These are phyloP conservation scores for Catalaphyllia jardinei DNA, from an alignment of 64 coral and sea anemone genomes.

Conservation along the genomic window DNA sequence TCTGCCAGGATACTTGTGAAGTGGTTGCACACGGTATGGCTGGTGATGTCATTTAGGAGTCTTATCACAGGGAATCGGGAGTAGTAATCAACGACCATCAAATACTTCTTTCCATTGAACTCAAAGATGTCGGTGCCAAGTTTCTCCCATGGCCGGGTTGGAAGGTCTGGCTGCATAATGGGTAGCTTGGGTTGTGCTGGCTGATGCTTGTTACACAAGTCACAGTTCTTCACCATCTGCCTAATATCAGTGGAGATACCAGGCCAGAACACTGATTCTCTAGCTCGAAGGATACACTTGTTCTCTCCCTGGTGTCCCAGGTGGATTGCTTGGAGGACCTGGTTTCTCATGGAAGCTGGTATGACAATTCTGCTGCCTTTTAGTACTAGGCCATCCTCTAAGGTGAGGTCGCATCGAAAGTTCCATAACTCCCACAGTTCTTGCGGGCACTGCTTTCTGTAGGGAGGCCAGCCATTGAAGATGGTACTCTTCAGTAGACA, in stretches of 20 bases:
- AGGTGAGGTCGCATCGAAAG: slow-evolving; percentile 49
- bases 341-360: no score
- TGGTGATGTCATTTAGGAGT: background rate
- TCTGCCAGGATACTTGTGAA: slow-evolving; percentile 13
- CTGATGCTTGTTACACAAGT: slow-evolving; percentile 27
- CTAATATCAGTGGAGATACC: slow-evolving; percentile 1
- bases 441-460: slow-evolving; percentile 42
- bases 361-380: no score
- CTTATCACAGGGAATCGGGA: slow-evolving; percentile 46
- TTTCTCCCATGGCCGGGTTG: slow-evolving; percentile 9
- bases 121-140: background rate
- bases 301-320: no score
- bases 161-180: slow-evolving; percentile 15
- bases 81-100: slow-evolving; percentile 51
- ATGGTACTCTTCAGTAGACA: background rate
- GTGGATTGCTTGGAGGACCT: no score
- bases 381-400: background rate
- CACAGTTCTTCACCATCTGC: slow-evolving; percentile 8
- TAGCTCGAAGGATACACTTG: background rate
- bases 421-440: slow-evolving; percentile 34
- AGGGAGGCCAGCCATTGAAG: slow-evolving; percentile 24
- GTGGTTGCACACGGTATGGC: background rate
- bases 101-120: background rate
- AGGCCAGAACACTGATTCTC: slow-evolving; percentile 21
- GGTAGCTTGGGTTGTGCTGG: slow-evolving; percentile 2